Evolutionary conservation across 2,888 invertebrate species (phyloP).

Genomic region (Rhagophthalmus giganteus): DNA sequence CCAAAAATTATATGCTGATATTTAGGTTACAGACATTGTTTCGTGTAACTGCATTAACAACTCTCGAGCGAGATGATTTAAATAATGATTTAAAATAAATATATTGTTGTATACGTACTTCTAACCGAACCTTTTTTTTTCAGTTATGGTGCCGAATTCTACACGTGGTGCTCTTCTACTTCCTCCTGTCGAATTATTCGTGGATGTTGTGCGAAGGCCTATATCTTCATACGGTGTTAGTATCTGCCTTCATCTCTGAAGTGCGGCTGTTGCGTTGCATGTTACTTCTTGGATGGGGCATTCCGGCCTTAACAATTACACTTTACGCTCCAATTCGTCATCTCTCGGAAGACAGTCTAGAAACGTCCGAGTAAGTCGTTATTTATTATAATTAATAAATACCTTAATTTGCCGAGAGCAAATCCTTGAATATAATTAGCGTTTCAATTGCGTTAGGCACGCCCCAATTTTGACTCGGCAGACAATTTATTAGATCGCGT

Average conservation of each 20-base stretch:
- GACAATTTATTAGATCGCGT: too few relatives aligned
- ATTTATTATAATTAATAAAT: background rate
- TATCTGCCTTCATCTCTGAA: slow-evolving; percentile 89
- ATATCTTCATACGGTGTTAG: slow-evolving; percentile 91
- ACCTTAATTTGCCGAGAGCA: too few relatives aligned
- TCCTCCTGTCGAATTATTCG: slow-evolving; percentile 88
- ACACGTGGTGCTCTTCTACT: slow-evolving; percentile 83
- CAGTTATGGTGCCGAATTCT: slow-evolving; percentile 81
- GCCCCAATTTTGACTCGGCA: too few relatives aligned
- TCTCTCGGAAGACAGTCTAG: slow-evolving; percentile 57
- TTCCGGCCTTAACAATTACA: slow-evolving; percentile 69
- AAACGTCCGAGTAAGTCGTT: slow-evolving; percentile 62
- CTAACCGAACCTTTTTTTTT: too few relatives aligned
- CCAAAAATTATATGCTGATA: too few relatives aligned
- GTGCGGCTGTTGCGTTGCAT: slow-evolving; percentile 81
- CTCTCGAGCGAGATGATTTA: too few relatives aligned
- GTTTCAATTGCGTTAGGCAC: too few relatives aligned
- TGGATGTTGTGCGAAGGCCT: slow-evolving; percentile 98
- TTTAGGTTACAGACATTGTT: too few relatives aligned
- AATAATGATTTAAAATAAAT: too few relatives aligned
- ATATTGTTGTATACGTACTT: too few relatives aligned
- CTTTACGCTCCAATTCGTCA: slow-evolving; percentile 70
- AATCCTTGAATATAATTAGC: too few relatives aligned
- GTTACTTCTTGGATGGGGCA: slow-evolving; percentile 82
- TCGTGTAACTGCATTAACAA: too few relatives aligned